Evolutionary conservation across 2,797 vertebrate species (phyloP).

Genomic region (Melanotaenia pygmaea): DNA sequence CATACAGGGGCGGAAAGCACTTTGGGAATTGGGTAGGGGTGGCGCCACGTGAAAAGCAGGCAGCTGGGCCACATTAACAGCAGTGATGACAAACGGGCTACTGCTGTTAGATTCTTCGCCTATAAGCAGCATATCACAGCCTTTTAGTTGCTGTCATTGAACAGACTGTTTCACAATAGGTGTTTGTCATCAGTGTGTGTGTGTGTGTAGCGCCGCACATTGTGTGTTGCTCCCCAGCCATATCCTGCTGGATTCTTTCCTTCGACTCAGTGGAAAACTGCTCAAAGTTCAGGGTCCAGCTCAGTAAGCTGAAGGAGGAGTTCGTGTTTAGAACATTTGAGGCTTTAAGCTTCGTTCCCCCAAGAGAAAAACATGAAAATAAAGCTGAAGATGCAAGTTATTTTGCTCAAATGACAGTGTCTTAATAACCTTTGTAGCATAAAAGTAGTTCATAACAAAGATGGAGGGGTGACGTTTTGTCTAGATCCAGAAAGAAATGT

Average conservation of each 20-base stretch:
- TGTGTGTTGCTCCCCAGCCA: conserved; percentile 30
- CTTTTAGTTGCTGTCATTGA: conserved; percentile 65
- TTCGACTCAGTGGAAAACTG: conserved; percentile 49
- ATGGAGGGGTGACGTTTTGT: conserved; percentile 26
- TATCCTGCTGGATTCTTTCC: conserved; percentile 49
- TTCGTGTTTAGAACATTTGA: conserved; percentile 74
- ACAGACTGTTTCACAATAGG: conserved; percentile 3
- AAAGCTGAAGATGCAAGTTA: conserved; percentile 35
- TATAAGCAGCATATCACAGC: conserved; percentile 33
- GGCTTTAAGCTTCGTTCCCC: conserved; percentile 58
- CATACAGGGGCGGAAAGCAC: conserved; percentile 17
- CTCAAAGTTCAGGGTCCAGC: conserved; percentile 55
- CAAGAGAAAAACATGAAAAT: conserved; percentile 40
- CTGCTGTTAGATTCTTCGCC: conserved; percentile 57
- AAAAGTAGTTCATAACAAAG: conserved; percentile 28
- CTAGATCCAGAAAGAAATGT: conserved; percentile 59
- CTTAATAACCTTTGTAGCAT: conserved; percentile 45
- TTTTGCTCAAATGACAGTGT: conserved; percentile 50
- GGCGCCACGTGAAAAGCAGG: conserved; percentile 56
- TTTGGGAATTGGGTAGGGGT: conserved; percentile 48
- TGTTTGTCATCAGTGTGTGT: neutral
- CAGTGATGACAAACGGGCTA: conserved; percentile 65
- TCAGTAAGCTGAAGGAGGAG: conserved; percentile 68
- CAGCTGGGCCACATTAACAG: conserved; percentile 68
- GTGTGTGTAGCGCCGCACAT: conserved; percentile 7